Conservation (phyloP, 2,113 vertebrate genomes). For the Rostratula benghalensis region DNA sequence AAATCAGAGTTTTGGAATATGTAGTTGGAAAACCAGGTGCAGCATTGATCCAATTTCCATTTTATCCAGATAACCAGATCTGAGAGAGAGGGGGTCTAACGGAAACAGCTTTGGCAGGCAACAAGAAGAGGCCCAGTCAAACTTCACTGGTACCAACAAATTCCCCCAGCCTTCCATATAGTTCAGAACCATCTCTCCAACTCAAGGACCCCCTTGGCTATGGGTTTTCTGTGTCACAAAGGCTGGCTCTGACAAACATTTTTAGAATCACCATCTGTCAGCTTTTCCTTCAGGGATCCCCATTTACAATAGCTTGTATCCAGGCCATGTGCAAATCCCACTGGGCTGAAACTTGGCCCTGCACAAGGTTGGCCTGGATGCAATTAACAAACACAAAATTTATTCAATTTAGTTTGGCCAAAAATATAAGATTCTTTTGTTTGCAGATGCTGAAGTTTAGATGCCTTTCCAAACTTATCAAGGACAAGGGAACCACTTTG, state of each 20-base stretch:
- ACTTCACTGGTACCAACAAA: slow-evolving; percentile 28
- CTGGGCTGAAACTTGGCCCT: slow-evolving; percentile 68
- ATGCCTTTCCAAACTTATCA: slow-evolving; percentile 69
- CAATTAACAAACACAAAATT: slow-evolving; percentile 68
- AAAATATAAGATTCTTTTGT: slow-evolving; percentile 71
- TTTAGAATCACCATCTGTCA: slow-evolving; percentile 67
- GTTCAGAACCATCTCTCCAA: slow-evolving; percentile 43
- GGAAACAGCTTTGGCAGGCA: background rate
- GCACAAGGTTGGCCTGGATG: slow-evolving; percentile 55
- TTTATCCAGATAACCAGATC: slow-evolving; percentile 14
- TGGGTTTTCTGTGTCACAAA: slow-evolving; percentile 67
- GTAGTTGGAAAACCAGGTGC: slow-evolving; percentile 55
- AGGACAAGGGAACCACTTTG: slow-evolving; percentile 58
- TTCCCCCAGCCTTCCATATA: background rate
- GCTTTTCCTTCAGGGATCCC: slow-evolving; percentile 68
- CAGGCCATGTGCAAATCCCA: slow-evolving; percentile 69
- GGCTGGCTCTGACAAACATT: slow-evolving; percentile 66
- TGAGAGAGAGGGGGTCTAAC: background rate
- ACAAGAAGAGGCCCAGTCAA: background rate
- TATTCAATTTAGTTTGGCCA: slow-evolving; percentile 73
- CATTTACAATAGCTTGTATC: slow-evolving; percentile 71
- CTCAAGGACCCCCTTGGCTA: slow-evolving; percentile 61
- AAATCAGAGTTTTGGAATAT: background rate
- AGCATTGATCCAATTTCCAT: background rate
- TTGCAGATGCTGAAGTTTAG: slow-evolving; percentile 69